Percentiles rank a stretch among this genome's conserved stretches.
phyloP scores from a whole-genome alignment of 1,140 invertebrate species.

The Scaptomyza hsui region DNA sequence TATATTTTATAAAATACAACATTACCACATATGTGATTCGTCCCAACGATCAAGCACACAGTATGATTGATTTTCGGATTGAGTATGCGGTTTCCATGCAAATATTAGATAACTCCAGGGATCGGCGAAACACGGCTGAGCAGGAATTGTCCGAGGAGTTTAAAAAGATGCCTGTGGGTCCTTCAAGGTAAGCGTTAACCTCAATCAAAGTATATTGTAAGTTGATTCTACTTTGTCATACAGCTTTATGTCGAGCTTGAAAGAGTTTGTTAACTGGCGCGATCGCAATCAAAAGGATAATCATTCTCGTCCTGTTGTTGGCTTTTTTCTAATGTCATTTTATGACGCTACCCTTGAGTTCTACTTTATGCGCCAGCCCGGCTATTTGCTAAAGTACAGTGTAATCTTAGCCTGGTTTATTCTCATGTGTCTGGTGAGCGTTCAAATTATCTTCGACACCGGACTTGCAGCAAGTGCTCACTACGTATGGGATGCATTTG shows the following conservation, averaged over 20 bases:
- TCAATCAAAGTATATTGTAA: not conserved
- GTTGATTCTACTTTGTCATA: not conserved
- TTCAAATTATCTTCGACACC: slow-evolving; percentile 13
- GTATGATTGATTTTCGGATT: not conserved
- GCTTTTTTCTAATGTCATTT: slow-evolving; percentile 49
- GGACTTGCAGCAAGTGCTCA: too few species aligned
- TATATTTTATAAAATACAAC: slow-evolving; percentile 87
- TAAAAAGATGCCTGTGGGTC: slow-evolving; percentile 73
- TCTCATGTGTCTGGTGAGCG: slow-evolving; percentile 24
- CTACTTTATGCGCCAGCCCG: slow-evolving; percentile 63
- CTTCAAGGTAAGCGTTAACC: slow-evolving; percentile 50
- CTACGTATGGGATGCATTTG: too few species aligned
- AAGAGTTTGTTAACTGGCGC: not conserved
- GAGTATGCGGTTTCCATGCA: not conserved
- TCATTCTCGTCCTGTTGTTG: slow-evolving; percentile 9
- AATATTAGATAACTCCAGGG: too few species aligned
- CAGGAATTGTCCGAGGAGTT: slow-evolving; percentile 51
- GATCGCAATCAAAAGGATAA: slow-evolving; percentile 8
- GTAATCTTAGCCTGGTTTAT: slow-evolving; percentile 52
- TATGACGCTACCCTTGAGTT: slow-evolving; percentile 58
- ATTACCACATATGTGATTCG: slow-evolving; percentile 90
- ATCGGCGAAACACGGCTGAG: not conserved
- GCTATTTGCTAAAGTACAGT: slow-evolving; percentile 74
- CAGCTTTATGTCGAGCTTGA: slow-evolving; percentile 5
- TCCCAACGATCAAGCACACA: slow-evolving; percentile 16